phyloP scores from a whole-genome alignment of 2,113 vertebrate genomes.

The Natator depressus region DNA sequence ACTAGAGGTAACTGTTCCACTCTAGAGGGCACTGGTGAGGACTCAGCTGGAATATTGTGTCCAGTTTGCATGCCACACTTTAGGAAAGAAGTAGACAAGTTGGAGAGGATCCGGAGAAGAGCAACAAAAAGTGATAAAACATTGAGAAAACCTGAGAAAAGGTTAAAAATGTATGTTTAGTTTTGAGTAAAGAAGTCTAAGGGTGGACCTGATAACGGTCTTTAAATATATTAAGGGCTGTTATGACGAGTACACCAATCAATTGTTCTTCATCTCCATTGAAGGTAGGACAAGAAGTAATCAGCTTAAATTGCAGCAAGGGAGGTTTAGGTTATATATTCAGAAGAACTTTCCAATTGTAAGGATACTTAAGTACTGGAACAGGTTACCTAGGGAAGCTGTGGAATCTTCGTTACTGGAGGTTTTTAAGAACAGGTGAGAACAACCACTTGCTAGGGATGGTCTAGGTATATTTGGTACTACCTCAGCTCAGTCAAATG shows the following conservation, averaged over 20 bases:
- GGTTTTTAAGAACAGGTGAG: too few relatives aligned
- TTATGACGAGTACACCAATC: background rate
- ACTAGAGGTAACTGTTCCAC: background rate
- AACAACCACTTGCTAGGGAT: too few relatives aligned
- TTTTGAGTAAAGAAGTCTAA: background rate
- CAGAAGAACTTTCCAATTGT: too few relatives aligned
- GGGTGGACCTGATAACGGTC: background rate
- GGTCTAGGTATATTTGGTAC: too few relatives aligned
- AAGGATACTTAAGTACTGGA: too few relatives aligned
- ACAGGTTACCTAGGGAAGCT: too few relatives aligned
- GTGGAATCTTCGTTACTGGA: too few relatives aligned
- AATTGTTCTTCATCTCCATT: too few relatives aligned
- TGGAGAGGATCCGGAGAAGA: background rate
- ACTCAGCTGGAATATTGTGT: background rate
- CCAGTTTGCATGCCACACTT: background rate
- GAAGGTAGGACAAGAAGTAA: background rate
- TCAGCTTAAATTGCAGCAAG: background rate
- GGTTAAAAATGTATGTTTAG: background rate
- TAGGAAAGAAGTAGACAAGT: too few relatives aligned
- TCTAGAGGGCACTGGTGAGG: background rate
- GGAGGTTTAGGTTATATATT: too few relatives aligned
- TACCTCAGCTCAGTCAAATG: too few relatives aligned
- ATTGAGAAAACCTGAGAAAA: background rate
- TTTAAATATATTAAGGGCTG: background rate
- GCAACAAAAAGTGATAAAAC: background rate